These are phyloP conservation scores for Halcyon chelicuti DNA, from an alignment of 2,797 vertebrate species.

Conservation along the genomic window DNA sequence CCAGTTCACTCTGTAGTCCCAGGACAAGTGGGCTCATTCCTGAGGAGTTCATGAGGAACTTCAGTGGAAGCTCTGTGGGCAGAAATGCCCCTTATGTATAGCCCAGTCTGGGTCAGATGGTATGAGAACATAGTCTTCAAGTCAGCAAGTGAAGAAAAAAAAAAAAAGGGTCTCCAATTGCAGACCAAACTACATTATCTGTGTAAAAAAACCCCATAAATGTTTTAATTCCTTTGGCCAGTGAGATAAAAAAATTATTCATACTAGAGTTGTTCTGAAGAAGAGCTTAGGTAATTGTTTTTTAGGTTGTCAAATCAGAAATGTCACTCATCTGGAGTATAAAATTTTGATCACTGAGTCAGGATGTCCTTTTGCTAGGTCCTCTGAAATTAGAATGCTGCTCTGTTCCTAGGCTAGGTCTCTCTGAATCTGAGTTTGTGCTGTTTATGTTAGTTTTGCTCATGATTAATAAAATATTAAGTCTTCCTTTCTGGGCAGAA, in stretches of 20 bases:
- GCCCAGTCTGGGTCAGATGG: background rate
- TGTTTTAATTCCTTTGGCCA: background rate
- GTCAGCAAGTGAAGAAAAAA: background rate
- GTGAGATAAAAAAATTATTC: background rate
- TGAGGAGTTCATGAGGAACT: background rate
- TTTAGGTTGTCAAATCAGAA: background rate
- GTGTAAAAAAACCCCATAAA: background rate
- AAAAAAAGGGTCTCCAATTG: background rate
- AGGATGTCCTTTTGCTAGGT: background rate
- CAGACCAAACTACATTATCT: background rate
- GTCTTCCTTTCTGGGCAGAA: background rate
- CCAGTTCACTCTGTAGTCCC: background rate
- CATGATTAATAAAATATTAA: constrained; percentile 47
- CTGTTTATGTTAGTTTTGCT: constrained; percentile 6
- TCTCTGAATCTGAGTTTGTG: background rate
- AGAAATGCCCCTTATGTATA: fast-evolving
- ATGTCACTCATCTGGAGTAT: background rate
- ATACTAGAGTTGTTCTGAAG: background rate
- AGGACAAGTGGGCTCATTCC: background rate
- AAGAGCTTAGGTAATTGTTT: background rate
- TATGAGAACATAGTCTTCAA: background rate
- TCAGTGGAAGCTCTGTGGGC: background rate
- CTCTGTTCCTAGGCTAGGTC: background rate
- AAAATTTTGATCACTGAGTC: background rate
- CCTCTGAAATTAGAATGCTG: background rate